phyloP scores from a whole-genome alignment of 2,113 vertebrate species.

The Shinisaurus crocodilurus region DNA sequence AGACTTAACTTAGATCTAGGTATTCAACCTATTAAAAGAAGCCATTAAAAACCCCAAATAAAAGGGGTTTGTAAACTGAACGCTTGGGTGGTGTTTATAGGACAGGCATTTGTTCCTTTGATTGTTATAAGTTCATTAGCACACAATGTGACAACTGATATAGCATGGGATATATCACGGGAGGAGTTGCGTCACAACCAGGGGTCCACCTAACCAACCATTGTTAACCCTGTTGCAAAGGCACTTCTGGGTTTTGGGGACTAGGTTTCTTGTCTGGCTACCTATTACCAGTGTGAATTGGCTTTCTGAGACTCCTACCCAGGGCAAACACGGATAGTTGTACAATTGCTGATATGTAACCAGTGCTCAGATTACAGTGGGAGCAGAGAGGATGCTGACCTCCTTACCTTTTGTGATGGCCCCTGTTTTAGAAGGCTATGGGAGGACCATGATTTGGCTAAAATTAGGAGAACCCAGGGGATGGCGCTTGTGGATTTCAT shows the following conservation, averaged over 20 bases:
- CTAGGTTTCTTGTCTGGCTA: background rate
- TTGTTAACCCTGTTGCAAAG: background rate
- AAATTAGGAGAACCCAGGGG: background rate
- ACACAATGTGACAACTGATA: background rate
- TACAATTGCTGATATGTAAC: background rate
- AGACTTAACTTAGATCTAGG: background rate
- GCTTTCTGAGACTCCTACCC: background rate
- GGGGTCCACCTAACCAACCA: background rate
- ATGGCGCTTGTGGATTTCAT: background rate
- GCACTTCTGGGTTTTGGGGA: background rate
- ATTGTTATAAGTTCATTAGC: background rate
- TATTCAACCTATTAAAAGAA: background rate
- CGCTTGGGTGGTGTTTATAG: constrained; percentile 15
- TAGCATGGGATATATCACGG: rapidly evolving
- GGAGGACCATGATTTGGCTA: background rate
- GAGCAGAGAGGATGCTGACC: background rate
- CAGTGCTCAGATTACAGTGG: background rate
- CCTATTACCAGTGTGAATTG: background rate
- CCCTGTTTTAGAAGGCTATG: background rate
- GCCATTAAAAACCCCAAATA: constrained; percentile 1
- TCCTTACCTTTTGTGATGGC: background rate
- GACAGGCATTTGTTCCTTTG: background rate
- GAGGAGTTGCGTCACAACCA: background rate
- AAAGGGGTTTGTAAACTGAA: background rate
- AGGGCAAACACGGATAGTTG: background rate